Conservation (phyloP, 1,140 invertebrate species). For the Solen grandis region DNA sequence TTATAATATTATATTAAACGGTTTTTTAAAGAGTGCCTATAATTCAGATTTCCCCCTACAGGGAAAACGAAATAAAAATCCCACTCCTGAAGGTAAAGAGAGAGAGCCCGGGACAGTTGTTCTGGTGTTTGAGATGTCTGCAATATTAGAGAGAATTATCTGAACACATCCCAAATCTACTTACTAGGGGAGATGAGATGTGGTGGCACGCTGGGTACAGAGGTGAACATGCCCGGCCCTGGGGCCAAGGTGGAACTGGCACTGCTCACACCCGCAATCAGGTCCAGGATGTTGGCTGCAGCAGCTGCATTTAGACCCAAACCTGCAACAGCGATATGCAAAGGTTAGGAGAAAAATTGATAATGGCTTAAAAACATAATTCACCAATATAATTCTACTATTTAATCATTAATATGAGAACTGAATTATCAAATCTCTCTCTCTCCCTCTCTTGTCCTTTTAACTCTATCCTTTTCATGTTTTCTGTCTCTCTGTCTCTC, state of each 20-base stretch:
- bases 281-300: conserved; percentile 24
- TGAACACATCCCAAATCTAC: too few species aligned
- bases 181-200: conserved; percentile 40
- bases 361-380: not conserved
- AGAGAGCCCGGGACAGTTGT: too few species aligned
- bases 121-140: too few species aligned
- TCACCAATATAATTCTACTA: not conserved
- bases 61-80: too few species aligned
- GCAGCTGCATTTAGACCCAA: conserved; percentile 10
- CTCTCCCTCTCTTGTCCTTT: not conserved
- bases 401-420: not conserved
- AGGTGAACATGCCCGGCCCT: conserved; percentile 6
- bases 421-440: not conserved
- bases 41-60: too few species aligned
- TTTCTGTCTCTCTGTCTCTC: not conserved
- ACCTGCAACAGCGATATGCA: not conserved
- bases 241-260: not conserved
- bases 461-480: not conserved
- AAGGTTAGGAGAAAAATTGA: not conserved
- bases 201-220: not conserved
- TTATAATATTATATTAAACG: too few species aligned
- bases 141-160: too few species aligned
- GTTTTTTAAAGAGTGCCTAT: too few species aligned
- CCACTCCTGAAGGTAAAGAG: too few species aligned
- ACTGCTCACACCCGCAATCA: conserved; percentile 25